Percentiles rank a stretch among this genome's conserved stretches.
Conservation (phyloP, 2,888 invertebrate species). For the Myathropa florea region DNA sequence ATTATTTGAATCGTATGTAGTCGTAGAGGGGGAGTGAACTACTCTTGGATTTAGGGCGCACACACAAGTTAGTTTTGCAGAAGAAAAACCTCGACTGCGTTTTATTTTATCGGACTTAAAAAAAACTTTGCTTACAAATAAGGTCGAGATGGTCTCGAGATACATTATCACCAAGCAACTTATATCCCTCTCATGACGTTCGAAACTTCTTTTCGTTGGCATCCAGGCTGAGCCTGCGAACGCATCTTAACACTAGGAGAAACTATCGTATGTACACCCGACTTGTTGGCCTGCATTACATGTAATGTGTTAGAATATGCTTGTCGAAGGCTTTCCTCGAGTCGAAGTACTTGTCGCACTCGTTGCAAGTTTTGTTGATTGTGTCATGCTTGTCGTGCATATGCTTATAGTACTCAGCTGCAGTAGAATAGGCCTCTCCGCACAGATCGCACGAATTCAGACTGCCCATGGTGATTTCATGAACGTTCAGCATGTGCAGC, state of each 20-base stretch:
- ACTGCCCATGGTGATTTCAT: slow-evolving; percentile 56
- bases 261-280: slow-evolving; percentile 17
- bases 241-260: background rate
- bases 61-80: background rate
- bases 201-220: background rate
- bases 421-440: slow-evolving; percentile 45
- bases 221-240: background rate
- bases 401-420: slow-evolving; percentile 63
- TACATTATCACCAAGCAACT: background rate
- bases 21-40: background rate
- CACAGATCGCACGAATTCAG: slow-evolving; percentile 70
- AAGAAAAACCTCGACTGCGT: background rate
- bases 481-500: slow-evolving; percentile 58
- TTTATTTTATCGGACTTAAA: slow-evolving; percentile 16
- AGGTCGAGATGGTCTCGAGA: slow-evolving; percentile 11
- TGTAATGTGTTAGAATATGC: slow-evolving; percentile 68
- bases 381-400: slow-evolving; percentile 68
- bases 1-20: too few species aligned
- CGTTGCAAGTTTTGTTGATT: slow-evolving; percentile 68
- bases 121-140: background rate
- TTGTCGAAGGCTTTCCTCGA: slow-evolving; percentile 67
- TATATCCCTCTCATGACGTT: background rate
- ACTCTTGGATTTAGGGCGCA: background rate
- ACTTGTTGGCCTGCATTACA: slow-evolving; percentile 14
- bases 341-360: slow-evolving; percentile 68